These are phyloP conservation scores for Philereme vetulata DNA, from an alignment of 2,888 invertebrate species.

Conservation along the genomic window DNA sequence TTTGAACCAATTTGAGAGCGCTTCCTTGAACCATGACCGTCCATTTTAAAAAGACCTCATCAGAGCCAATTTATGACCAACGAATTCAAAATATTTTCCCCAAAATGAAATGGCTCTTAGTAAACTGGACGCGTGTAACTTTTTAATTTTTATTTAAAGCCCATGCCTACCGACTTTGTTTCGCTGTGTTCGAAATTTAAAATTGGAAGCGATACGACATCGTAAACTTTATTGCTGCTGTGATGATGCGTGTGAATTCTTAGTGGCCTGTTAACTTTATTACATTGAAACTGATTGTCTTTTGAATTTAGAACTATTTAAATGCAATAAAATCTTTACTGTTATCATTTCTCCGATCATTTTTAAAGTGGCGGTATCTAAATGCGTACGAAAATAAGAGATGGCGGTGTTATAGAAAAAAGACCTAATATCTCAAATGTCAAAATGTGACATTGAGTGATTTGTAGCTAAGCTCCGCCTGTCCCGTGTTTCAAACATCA, in stretches of 20 bases:
- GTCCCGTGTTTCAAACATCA: slow-evolving; percentile 85
- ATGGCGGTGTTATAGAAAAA: slow-evolving; percentile 82
- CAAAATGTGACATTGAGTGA: slow-evolving; percentile 85
- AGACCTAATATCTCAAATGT: slow-evolving; percentile 85
- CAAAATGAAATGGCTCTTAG: slow-evolving; percentile 40
- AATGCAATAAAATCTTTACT: slow-evolving; percentile 24
- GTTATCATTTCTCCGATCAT: slow-evolving; percentile 13
- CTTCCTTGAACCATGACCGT: slow-evolving; percentile 71
- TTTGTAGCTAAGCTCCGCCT: slow-evolving; percentile 85
- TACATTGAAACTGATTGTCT: slow-evolving; percentile 40
- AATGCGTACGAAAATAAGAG: slow-evolving; percentile 65
- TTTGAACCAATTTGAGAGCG: slow-evolving; percentile 70
- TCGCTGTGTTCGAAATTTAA: slow-evolving; percentile 61
- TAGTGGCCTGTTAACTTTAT: slow-evolving; percentile 54
- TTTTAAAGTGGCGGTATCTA: slow-evolving; percentile 37
- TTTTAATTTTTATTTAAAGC: slow-evolving; percentile 53
- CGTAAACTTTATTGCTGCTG: slow-evolving; percentile 70
- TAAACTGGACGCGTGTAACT: slow-evolving; percentile 44
- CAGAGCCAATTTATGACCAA: slow-evolving; percentile 33
- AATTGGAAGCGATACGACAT: slow-evolving; percentile 61
- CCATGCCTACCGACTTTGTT: slow-evolving; percentile 46
- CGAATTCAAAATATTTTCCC: slow-evolving; percentile 25
- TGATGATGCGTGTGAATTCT: slow-evolving; percentile 68
- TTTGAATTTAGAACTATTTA: slow-evolving; percentile 37
- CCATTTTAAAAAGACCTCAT: slow-evolving; percentile 51